Evolutionary conservation across 2,113 vertebrate species (phyloP).

Genomic region (Corydoras maculifer): DNA sequence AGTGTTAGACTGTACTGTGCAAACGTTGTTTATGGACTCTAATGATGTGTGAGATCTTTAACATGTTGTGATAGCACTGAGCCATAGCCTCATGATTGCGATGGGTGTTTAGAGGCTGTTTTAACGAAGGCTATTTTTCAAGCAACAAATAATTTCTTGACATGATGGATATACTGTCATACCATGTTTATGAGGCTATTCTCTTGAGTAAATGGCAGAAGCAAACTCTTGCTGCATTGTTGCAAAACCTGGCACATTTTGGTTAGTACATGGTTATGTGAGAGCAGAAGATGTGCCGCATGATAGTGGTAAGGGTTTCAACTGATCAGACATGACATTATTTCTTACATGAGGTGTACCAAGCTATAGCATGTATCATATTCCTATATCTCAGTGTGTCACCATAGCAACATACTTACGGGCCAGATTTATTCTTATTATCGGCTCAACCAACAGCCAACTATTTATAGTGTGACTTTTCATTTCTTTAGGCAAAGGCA

Average conservation of each 20-base stretch:
- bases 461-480: constrained; percentile 57
- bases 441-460: constrained; percentile 47
- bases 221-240: constrained; percentile 12
- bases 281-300: neutral
- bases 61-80: constrained; percentile 33
- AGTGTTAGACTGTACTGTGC: constrained; percentile 20
- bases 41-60: constrained; percentile 37
- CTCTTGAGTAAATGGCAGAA: constrained; percentile 33
- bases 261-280: neutral
- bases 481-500: constrained; percentile 54
- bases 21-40: constrained; percentile 16
- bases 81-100: constrained; percentile 40
- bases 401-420: constrained; percentile 63
- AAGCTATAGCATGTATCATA: constrained; percentile 15
- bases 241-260: neutral
- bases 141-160: constrained; percentile 40
- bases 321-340: neutral
- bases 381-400: constrained; percentile 31
- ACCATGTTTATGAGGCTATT: constrained; percentile 40
- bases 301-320: neutral
- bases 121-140: constrained; percentile 49
- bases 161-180: constrained; percentile 47
- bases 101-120: constrained; percentile 45
- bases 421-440: constrained; percentile 39
- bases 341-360: neutral